Base-by-base conservation (phyloP, 2,113 vertebrate genomes). In the Pungitius pungitius region DNA sequence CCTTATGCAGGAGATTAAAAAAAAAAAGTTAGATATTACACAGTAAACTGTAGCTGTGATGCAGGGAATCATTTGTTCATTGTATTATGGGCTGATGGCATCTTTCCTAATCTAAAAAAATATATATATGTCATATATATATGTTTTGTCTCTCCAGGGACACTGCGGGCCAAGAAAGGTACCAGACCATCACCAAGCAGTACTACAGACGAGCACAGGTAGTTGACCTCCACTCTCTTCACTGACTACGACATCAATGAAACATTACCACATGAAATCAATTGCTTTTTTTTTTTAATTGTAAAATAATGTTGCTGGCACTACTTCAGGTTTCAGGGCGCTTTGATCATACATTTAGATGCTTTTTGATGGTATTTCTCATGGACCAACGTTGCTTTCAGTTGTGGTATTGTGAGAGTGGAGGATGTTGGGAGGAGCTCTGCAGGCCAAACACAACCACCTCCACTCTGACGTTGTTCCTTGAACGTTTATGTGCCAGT, bases 111-210 rank as follows among this genome's bases (percentile, higher is more conserved):
- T n/a, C n/a, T n/a, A n/a, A n/a, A n/a, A n/a, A n/a, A n/a, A n/a
- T n/a, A n/a, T n/a, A n/a, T n/a, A n/a, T n/a, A n/a, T n/a, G n/a
- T n/a, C n/a, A n/a, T n/a, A n/a, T n/a, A n/a, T n/a, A n/a, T n/a
- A n/a, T n/a, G n/a, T n/a, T n/a, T n/a, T n/a, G n/a, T n/a, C 37
- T 78, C 64, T 86, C 3, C 82, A 99, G 97, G 97, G 97, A 99
- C 90, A 99, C 97, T 0, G 97, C 97, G 0, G 97, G 97, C n/a
- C 97, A 99, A 88, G 97, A 99, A 85, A 89, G 97, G 77, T 99
- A 99, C 89, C 97, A 98, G 92, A 99, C 97, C 82, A 98, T 99
- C 92, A 99, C 97, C 17, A 99, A 99, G 85, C 97, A 99, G 95
- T 99, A 99, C 92, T 99, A 99, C 88, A 95, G 97, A 82, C 92